A percentile compares a stretch with the other conserved stretches of the same genome.
These are phyloP conservation scores for Galerucella pusilla DNA, from an alignment of 2,888 invertebrate species.

Conservation along the genomic window DNA sequence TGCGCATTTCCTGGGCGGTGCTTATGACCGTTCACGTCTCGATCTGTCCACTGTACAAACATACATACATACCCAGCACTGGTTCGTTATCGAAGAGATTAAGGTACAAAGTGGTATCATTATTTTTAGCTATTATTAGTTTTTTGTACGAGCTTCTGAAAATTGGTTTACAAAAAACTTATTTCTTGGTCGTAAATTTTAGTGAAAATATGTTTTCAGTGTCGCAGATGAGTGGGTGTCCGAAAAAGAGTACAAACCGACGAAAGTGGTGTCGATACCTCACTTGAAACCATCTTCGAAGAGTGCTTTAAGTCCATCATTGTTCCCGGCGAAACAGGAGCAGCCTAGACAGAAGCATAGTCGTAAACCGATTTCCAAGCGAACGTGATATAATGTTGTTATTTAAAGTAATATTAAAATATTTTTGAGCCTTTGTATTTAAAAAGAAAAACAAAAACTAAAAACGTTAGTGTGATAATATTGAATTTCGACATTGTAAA, in stretches of 20 bases:
- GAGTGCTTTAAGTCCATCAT: constrained; percentile 68
- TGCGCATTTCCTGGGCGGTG: no score
- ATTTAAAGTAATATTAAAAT: constrained; percentile 50
- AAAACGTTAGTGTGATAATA: constrained; percentile 21
- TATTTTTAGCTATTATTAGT: no score
- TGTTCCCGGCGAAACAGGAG: constrained; percentile 59
- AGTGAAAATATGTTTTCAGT: constrained; percentile 66
- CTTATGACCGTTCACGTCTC: no score
- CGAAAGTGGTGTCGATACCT: constrained; percentile 72
- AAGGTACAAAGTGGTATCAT: no score
- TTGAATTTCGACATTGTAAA: constrained; percentile 7
- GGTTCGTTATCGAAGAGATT: no score
- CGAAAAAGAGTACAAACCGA: constrained; percentile 75
- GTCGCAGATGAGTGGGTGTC: constrained; percentile 89
- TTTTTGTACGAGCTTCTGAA: no score
- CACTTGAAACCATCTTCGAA: constrained; percentile 67
- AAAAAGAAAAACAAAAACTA: constrained; percentile 33
- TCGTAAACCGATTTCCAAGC: constrained; percentile 59
- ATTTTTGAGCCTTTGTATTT: constrained; percentile 53
- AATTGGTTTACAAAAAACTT: no score
- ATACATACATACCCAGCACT: no score
- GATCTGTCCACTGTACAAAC: no score
- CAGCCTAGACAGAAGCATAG: constrained; percentile 62
- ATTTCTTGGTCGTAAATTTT: not conserved
- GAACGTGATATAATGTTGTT: constrained; percentile 57